Base-by-base conservation (phyloP, 2,113 vertebrate genomes). In the Catharus bicknelli region DNA sequence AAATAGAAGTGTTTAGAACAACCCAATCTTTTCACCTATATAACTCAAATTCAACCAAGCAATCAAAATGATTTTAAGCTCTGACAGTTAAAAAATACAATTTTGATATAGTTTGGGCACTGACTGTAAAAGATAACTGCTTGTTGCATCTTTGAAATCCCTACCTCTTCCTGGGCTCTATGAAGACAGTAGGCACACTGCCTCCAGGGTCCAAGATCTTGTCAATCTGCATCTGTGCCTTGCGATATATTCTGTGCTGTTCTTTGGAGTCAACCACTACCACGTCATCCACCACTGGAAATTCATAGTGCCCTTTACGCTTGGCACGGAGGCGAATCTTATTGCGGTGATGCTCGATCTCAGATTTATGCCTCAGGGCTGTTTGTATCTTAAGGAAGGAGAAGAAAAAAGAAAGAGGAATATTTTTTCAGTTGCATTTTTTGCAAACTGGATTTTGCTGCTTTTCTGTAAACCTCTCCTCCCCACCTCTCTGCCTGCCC, bases 281-380 rank as follows among this genome's bases (percentile, higher is more conserved):
- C 95, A 98, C 81, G 22, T 99, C 98, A 29, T 99, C 99, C 98
- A 99, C 99, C 85, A 99, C 96, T 0, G 99, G 99, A 90, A 99
- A 99, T 90, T 99, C 99, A 11, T 99, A 99, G 97, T 99, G 99
- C 30, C 99, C 99, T 83, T 99, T 99, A 85, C 99, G 98, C 96
- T 99, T 99, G 93, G 99, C 99, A 0, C 99, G 98, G 67, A 99
- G 98, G 9, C 99, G 99, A 76, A 99, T 99, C 97, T 99, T 99
- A 95, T 99, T 99, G 51, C 99, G 99, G 88, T 99, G 99, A 88
- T 99, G 99, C 90, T 99, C 99, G 2, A 99, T 99, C 97, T 99
- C 99, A 0, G 99, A 99, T 94, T 99, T 99, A 90, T 99, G 99
- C 93, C 99, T 98, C 89, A 99, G 88, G 2, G 99, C 99, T 6